Base-by-base conservation (phyloP, 92 coral and sea anemone genomes). In the Phymanthus crucifer region DNA sequence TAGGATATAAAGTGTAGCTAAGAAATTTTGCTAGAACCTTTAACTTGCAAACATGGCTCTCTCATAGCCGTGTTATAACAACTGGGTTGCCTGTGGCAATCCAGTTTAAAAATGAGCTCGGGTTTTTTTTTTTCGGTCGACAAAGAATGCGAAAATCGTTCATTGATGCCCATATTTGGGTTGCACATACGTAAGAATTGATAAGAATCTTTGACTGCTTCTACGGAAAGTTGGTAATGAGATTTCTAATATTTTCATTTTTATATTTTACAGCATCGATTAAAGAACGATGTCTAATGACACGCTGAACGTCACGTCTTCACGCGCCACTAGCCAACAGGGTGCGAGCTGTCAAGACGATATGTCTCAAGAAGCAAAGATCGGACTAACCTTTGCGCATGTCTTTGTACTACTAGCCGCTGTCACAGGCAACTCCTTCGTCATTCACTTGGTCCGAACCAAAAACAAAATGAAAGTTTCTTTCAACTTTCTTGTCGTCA, bases 401-500 rank as follows among this genome's bases (percentile, higher is more conserved):
- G 82, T 70, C 37, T 26, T 75, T n/a, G 81, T 81, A 4, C 75
- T 81, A 23, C 16, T 86, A 24, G 81, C 86, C 57, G 83, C 90
- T 18, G 36, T 78, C 29, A 74, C 74, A 29, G 86, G 66, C 21
- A 81, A 86, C 54, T 69, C 83, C 13, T 56, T 76, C 26, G 90
- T 86, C 21, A 76, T 86, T 29, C 74, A 81, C 23, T 32, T 86
- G 19, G 76, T 86, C 45, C 76, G 90, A 10, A 86, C 86, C 43
- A 18, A 72, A 23, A 86, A 81, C 24, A 69, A 76, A 50, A 70
- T 82, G 82, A 82, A 57, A 34, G 74, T 82, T 16, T 82, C 86
- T 2, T 86, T 86, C 68, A 86, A 86, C 75, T 71, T 23, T 32
- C 76, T 86, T 14, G 81, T 86, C 46, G 82, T 86, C 13, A 81